These are phyloP conservation scores for Cassiopea andromeda DNA, from an alignment of 30 jellyfish, hydroid and myxozoan species.

Conservation along the genomic window DNA sequence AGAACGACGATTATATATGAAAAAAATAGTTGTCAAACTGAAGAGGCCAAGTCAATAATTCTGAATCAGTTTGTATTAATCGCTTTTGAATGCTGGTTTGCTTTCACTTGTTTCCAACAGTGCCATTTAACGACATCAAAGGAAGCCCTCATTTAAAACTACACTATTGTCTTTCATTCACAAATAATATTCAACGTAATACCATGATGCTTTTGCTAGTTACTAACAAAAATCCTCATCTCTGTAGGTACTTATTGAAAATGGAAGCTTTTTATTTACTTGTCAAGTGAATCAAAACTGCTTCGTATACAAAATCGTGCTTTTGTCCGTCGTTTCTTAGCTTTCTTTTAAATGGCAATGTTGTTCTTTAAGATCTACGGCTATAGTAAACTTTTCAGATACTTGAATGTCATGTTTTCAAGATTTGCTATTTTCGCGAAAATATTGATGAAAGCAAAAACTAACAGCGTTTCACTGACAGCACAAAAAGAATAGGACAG, in stretches of 20 bases:
- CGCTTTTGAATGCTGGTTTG: neutral
- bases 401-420: neutral
- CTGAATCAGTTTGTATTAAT: too few relatives aligned
- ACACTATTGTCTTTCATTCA: neutral
- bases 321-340: neutral
- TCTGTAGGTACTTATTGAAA: neutral
- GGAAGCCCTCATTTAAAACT: neutral
- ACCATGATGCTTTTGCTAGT: neutral
- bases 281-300: constrained; percentile 6
- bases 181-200: neutral
- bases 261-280: neutral
- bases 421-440: neutral
- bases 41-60: too few relatives aligned
- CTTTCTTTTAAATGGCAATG: neutral
- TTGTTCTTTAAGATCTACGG: neutral
- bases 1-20: too few relatives aligned
- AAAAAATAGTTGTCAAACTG: too few relatives aligned
- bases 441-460: neutral
- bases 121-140: neutral
- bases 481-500: neutral
- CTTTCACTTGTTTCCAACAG: neutral
- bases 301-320: neutral
- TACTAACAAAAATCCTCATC: neutral
- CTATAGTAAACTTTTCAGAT: neutral
- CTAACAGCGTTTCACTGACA: neutral